Conservation (phyloP, 2,113 vertebrate genomes). For the Rhinolophus ferrumequinum region DNA sequence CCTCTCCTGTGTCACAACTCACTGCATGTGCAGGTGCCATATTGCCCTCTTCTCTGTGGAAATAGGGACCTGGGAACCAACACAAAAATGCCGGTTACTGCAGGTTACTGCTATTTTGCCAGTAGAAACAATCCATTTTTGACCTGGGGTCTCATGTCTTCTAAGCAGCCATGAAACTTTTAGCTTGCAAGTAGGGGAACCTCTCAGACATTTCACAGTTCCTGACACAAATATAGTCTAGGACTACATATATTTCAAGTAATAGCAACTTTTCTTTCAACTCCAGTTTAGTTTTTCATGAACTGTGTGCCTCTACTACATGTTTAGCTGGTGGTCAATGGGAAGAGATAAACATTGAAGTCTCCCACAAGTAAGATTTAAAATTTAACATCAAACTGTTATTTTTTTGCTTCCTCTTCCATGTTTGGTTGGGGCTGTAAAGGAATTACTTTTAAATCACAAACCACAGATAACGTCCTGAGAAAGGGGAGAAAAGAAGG, state of each 20-base stretch:
- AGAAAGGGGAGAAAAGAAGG: background rate
- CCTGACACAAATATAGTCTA: background rate
- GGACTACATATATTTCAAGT: background rate
- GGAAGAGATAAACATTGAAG: background rate
- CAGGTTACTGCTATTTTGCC: background rate
- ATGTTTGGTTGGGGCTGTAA: background rate
- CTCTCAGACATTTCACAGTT: background rate
- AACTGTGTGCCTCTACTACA: background rate
- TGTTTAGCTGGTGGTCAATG: background rate
- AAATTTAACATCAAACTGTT: background rate
- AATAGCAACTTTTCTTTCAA: background rate
- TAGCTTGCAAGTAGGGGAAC: background rate
- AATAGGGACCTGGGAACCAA: background rate
- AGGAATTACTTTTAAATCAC: background rate
- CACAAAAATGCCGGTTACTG: background rate
- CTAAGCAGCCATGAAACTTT: background rate
- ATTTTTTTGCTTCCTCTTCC: background rate
- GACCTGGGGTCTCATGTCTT: background rate
- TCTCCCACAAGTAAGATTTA: background rate
- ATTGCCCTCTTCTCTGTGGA: background rate
- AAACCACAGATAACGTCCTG: background rate
- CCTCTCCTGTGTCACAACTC: accelerated
- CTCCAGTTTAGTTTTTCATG: background rate
- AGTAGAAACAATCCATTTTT: background rate
- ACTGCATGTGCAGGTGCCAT: background rate